These are phyloP conservation scores for Phasia obesa DNA, from an alignment of 2,888 invertebrate species.

Conservation along the genomic window DNA sequence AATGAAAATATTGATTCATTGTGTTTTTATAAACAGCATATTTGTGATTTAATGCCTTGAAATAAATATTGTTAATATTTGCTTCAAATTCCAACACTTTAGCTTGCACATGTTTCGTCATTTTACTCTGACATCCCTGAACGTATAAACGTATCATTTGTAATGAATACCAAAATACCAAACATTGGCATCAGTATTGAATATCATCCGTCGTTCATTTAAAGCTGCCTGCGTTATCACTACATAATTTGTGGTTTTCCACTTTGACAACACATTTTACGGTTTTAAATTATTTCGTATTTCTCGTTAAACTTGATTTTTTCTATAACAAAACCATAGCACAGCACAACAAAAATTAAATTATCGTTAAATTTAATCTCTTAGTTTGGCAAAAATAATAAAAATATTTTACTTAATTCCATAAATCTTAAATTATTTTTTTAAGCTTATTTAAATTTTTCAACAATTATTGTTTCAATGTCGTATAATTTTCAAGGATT, in stretches of 20 bases:
- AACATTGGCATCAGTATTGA: constrained; percentile 31
- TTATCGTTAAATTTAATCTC: too few species aligned
- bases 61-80: constrained; percentile 15
- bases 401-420: too few species aligned
- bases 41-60: constrained; percentile 7
- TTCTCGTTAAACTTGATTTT: too few species aligned
- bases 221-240: constrained; percentile 44
- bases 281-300: constrained; percentile 44
- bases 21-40: not conserved
- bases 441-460: too few species aligned
- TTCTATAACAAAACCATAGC: too few species aligned
- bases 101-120: not conserved
- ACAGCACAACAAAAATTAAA: too few species aligned
- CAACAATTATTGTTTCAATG: too few species aligned
- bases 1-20: not conserved
- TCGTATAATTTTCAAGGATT: too few species aligned
- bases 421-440: too few species aligned
- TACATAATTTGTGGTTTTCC: constrained; percentile 63
- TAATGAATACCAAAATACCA: constrained; percentile 10
- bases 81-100: not conserved
- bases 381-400: too few species aligned
- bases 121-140: not conserved
- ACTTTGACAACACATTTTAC: constrained; percentile 51
- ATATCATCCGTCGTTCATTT: constrained; percentile 44
- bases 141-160: constrained; percentile 4